Base-by-base conservation (phyloP, 2,113 vertebrate genomes). In the Rattus rattus region DNA sequence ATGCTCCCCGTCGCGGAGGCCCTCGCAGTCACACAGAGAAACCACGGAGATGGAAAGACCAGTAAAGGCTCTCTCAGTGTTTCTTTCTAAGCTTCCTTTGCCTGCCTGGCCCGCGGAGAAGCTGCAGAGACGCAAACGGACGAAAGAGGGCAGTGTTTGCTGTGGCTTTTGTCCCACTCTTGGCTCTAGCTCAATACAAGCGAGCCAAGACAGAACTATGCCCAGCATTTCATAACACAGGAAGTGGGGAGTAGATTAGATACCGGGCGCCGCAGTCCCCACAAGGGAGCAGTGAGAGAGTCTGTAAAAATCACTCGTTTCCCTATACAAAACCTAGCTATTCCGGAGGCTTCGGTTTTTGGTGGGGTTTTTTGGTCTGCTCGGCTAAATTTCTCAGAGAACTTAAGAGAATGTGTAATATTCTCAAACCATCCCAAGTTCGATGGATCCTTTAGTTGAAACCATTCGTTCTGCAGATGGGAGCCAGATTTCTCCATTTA, bases 141-240 rank as follows among this genome's bases (percentile, higher is more conserved):
- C 99, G 72, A 98, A 54, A 99, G 99, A 98, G 99, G 99, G 98
- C 98, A 98, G 98, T 98, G 97, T 98, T 98, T 85, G 61, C 99
- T 97, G 83, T 9, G 2, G 97, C 97, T 98, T 93, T 67, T 72
- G 43, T 52, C 79, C 84, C 28, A 49, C 88, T 1, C 91, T 96
- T 11, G 0, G 86, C 96, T 95, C 96, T 28, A 85, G 56, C 43
- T 5, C 30, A 72, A 76, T 1, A 89, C 70, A 10, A 4, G 91
- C 39, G 88, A 95, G 95, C 94, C 97, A 76, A 83, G 80, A 72
- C 83, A 96, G 97, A 97, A 95, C 97, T 97, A 93, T 92, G 95
- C 88, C 98, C 97, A 98, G 97, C 96, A 97, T 98, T 99, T 98
- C 98, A 94, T 97, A 98, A 98, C 97, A 98, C 99, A 98, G 98